Conservation (phyloP, 1,140 invertebrate species). For the Pogonognathellus flavescens region DNA sequence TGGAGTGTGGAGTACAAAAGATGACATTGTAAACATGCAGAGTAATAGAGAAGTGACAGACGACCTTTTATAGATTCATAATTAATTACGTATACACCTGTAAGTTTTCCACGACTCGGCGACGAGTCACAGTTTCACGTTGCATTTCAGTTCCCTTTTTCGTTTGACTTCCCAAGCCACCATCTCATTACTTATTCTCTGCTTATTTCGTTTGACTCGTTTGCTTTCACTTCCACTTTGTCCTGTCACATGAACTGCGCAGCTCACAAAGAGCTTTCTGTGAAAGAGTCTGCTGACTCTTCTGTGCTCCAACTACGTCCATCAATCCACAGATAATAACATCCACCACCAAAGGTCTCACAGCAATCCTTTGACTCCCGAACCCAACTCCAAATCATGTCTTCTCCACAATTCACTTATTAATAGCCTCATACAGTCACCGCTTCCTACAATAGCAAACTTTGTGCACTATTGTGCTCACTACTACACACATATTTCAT, state of each 20-base stretch:
- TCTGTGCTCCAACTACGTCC: too few relatives aligned
- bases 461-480: too few relatives aligned
- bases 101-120: slow-evolving; percentile 50
- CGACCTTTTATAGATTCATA: slow-evolving; percentile 62
- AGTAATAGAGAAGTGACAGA: slow-evolving; percentile 57
- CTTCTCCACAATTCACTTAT: too few relatives aligned
- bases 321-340: too few relatives aligned
- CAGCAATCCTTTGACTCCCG: too few relatives aligned
- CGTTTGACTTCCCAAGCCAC: slow-evolving; percentile 15
- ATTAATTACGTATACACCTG: slow-evolving; percentile 63
- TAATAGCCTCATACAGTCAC: too few relatives aligned
- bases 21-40: slow-evolving; percentile 52
- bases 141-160: slow-evolving; percentile 20
- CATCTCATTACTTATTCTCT: slow-evolving; percentile 7
- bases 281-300: too few relatives aligned
- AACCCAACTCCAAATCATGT: too few relatives aligned
- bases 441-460: too few relatives aligned
- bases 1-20: slow-evolving; percentile 49
- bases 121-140: not conserved
- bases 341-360: too few relatives aligned
- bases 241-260: slow-evolving; percentile 12
- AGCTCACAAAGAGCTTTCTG: not conserved
- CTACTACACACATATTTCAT: too few relatives aligned
- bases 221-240: slow-evolving; percentile 35
- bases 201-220: slow-evolving; percentile 3